Base-by-base conservation (phyloP, 1,140 invertebrate genomes). In the Pseudomyrmex pallidus region DNA sequence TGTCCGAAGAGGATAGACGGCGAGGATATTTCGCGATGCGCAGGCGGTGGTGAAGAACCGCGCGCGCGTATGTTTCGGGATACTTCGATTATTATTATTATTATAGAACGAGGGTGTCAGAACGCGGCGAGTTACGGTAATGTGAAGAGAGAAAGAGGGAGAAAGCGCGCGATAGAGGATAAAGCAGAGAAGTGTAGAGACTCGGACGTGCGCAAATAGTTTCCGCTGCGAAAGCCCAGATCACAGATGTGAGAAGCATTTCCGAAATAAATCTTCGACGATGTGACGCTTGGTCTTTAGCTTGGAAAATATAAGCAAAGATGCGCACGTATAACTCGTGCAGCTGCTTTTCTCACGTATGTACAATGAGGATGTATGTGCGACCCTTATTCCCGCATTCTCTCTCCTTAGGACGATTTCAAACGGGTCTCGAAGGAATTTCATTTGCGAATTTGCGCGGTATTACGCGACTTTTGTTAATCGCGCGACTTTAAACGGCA, bases 61-160 rank as follows among this genome's bases (percentile, higher is more conserved):
- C 64, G 62, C 64, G 62, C 63, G 62, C 48, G 50, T 25, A 52
- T 52, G 63, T 78, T 70, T 61, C 66, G 67, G 76, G 64, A 70
- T 66, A 70, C 76, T 70, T 35, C 17, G 74, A 44, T 77, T 72
- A 72, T 80, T 70, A 80, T 72, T 66, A 64, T 57, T 52, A 13
- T 10, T 50, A 13, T 50, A 52, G 50, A 52, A 35, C 17, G 63
- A 44, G 20, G 35, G 63, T 78, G 74, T 56, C 54, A 22, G 44
- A 78, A 57, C 2, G n/a, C 3, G 20, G n/a, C 35, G 35, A 35
- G 35, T 35, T 35, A 35, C 5, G 35, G 35, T 5, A 35, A 35
- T 35, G 5, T 35, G 35, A 35, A 25, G 25, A 25, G 25, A 25
- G 3, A 3, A 8, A 35, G 35, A 35, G 35, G 7, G 35, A 35